Percentiles rank a stretch among this genome's conserved stretches.
These are phyloP conservation scores for Gadopsis bispinosus DNA, from an alignment of 2,797 vertebrate species.

Conservation along the genomic window DNA sequence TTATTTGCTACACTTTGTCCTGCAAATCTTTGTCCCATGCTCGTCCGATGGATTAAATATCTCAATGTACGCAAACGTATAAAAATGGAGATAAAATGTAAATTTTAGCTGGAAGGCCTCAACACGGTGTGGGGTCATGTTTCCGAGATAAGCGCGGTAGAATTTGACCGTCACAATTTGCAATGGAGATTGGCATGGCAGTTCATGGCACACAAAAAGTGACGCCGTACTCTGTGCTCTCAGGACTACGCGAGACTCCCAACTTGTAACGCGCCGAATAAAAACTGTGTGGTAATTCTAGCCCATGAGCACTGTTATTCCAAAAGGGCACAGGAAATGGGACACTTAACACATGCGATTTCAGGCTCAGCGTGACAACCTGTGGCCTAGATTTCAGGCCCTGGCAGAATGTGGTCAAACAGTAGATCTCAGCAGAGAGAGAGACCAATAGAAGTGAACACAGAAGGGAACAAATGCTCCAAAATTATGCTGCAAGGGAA, in stretches of 20 bases:
- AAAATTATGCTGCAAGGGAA: background rate
- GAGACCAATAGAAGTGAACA: background rate
- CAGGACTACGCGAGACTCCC: background rate
- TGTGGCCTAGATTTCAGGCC: conserved; percentile 57
- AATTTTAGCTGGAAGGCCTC: no score
- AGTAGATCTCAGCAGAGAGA: conserved; percentile 18
- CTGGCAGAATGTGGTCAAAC: conserved; percentile 28
- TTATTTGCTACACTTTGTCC: background rate
- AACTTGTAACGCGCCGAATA: conserved; percentile 8
- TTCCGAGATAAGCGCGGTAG: no score
- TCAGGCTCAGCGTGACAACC: conserved; percentile 31
- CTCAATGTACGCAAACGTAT: background rate
- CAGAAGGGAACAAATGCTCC: conserved; percentile 10
- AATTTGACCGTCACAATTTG: no score
- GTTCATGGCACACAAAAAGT: conserved; percentile 10
- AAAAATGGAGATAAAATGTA: background rate
- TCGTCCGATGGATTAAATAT: background rate
- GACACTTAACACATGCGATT: conserved; percentile 41
- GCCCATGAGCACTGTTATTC: conserved; percentile 14
- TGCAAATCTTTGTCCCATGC: background rate
- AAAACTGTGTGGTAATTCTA: conserved; percentile 32
- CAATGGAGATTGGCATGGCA: background rate
- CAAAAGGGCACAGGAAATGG: conserved; percentile 51
- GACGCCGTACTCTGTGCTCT: background rate
- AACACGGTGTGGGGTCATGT: no score